phyloP scores from a whole-genome alignment of 1,140 invertebrate genomes.

The Daktulosphaira vitifoliae region DNA sequence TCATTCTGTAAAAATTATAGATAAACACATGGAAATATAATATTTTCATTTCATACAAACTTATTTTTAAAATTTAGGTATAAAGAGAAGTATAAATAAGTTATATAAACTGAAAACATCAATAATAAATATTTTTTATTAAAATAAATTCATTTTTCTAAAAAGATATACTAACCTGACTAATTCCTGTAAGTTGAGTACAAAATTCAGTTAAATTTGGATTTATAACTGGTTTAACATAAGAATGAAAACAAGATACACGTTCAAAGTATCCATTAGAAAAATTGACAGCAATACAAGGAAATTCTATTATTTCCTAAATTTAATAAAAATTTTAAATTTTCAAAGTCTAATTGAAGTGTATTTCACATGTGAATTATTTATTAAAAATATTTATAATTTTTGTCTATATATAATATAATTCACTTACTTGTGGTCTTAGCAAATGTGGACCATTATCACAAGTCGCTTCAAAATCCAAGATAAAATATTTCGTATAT shows the following conservation, averaged over 20 bases:
- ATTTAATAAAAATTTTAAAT: neutral
- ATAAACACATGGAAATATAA: too few species aligned
- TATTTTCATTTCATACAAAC: too few species aligned
- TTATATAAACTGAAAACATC: too few species aligned
- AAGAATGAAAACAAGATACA: slow-evolving; percentile 50
- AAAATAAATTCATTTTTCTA: too few species aligned
- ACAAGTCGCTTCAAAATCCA: slow-evolving; percentile 33
- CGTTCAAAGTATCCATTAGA: slow-evolving; percentile 42
- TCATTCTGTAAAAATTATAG: neutral
- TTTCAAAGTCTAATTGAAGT: neutral
- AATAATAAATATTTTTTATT: too few species aligned
- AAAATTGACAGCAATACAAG: neutral
- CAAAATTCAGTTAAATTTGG: slow-evolving; percentile 51
- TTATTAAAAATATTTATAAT: too few species aligned
- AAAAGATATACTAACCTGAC: slow-evolving; percentile 43
- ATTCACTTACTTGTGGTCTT: slow-evolving; percentile 19
- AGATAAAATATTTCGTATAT: slow-evolving; percentile 6
- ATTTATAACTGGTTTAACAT: slow-evolving; percentile 49
- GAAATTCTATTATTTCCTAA: slow-evolving; percentile 27
- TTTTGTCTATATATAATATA: too few species aligned
- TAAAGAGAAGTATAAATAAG: too few species aligned
- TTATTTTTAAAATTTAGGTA: too few species aligned
- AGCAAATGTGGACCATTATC: neutral
- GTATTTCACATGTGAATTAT: neutral
- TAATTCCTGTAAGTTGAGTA: slow-evolving; percentile 51